phyloP scores from a whole-genome alignment of 2,797 vertebrate genomes.

The Melanotaenia pygmaea region DNA sequence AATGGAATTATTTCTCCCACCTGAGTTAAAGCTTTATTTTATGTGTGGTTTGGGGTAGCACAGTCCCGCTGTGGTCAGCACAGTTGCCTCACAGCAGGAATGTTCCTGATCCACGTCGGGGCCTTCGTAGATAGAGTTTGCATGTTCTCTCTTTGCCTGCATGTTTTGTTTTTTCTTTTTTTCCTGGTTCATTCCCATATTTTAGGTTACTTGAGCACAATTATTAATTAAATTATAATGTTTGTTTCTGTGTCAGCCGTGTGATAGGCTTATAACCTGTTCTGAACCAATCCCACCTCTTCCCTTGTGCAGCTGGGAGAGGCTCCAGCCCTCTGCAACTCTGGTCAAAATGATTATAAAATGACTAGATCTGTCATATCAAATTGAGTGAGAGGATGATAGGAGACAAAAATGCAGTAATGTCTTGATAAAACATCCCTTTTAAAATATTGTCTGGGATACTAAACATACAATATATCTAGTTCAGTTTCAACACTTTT shows the following conservation, averaged over 20 bases:
- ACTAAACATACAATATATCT: background rate
- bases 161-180: background rate
- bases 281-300: background rate
- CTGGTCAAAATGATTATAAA: background rate
- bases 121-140: background rate
- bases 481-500: background rate
- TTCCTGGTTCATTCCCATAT: background rate
- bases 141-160: background rate
- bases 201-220: background rate
- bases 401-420: background rate
- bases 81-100: background rate
- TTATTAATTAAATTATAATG: background rate
- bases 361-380: conserved; percentile 6
- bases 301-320: background rate
- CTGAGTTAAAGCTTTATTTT: background rate
- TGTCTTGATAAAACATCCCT: conserved; percentile 3
- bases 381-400: background rate
- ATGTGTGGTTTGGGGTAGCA: background rate
- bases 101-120: background rate
- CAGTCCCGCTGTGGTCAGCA: background rate
- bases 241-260: background rate
- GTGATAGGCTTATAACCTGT: background rate
- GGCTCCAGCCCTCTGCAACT: background rate
- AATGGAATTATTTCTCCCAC: background rate
- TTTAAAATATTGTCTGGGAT: background rate